Base-by-base conservation (phyloP, 2,113 vertebrate genomes). In the Perognathus longimembris region DNA sequence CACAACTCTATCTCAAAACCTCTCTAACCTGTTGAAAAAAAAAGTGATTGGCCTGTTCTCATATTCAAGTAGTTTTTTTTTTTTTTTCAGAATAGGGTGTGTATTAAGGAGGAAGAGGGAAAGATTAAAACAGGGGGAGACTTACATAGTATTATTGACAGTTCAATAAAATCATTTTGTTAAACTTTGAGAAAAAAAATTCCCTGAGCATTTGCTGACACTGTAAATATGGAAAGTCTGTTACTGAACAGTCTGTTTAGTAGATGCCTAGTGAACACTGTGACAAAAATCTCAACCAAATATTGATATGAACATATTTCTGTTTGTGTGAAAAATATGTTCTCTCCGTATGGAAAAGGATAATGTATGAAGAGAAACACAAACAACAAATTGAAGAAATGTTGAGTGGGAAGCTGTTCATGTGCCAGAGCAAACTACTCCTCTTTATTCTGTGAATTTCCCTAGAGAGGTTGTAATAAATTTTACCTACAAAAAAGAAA, bases 271-370 rank as follows among this genome's bases (percentile, higher is more conserved):
- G 91, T 67, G 92, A 95, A 26, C 87, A 36, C 63, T 95, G 91
- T 97, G 80, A 91, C 59, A 96, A 70, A n/a, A 45, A 75, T 66
- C 92, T 88, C 74, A 85, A 96, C 91, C 81, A 93, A 92, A 91
- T 61, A 96, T 94, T 95, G 89, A 94, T 73, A 61, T 54, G 69
- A 95, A 96, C 97, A 95, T 95, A 97, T 81, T 98, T 97, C 67
- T 85, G 85, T 90, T 93, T 94, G 54, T 34, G 10, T 95, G 89
- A 95, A 97, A 54, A 96, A 90, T 94, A 93, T 97, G 95, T 85
- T 96, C 92, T 57, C 91, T 96, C 96, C 89, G 30, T 96, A 94
- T 94, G 93, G 89, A 80, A 89, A 86, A 93, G 40, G 77, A 94
- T 95, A 78, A 89, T 86, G 92, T 83, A 90, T 96, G 81, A 75